Evolutionary conservation across 1,140 invertebrate species (phyloP), one percentile per base, ranked within the genome.

Genomic region (Arctopsyche grandis): DNA sequence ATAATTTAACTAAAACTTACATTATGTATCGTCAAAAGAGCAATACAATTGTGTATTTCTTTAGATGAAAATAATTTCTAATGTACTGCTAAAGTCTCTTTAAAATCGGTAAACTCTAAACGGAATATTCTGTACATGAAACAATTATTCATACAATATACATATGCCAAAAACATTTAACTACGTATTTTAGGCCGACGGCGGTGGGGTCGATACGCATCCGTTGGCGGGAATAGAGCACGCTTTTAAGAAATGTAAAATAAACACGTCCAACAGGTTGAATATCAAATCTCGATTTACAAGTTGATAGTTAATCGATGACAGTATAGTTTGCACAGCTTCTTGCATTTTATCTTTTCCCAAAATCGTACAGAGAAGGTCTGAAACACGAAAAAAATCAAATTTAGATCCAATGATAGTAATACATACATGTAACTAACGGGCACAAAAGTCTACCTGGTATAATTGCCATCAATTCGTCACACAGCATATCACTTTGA

Each of bases 231-330:
- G 81, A 0, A 85, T 69, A 0, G 78, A 83, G 29, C 86, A 86
- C 0, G 86, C 84, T 58, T 84, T 85, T 29, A 85, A 85, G 78
- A 86, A 87, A 79, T 87, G 86, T 14, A 84, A 78, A 0, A 84
- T 83, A 24, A 86, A 70, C 0, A 87, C 69, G 78, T 88, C 87
- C 22, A 87, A 71, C 0, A 83, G 44, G 0, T 85, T 83, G 71
- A 83, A 87, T 0, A 84, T 77, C 5, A 88, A 77, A 80, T 88
- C 87, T 48, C 83, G 83, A 77, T 87, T 87, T 12, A 87, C 43
- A 0, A 82, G 79, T 46, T 85, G 82, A 82, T 86, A 84, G 14
- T 84, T 84, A 63, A 88, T 82, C 58, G 87, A 88, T 3, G 81
- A 81, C 16, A 87, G 79, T 0, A 84, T 29, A 22, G 86, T 81